These are phyloP conservation scores for Maniola jurtina DNA, from an alignment of 1,140 invertebrate species.

Conservation along the genomic window DNA sequence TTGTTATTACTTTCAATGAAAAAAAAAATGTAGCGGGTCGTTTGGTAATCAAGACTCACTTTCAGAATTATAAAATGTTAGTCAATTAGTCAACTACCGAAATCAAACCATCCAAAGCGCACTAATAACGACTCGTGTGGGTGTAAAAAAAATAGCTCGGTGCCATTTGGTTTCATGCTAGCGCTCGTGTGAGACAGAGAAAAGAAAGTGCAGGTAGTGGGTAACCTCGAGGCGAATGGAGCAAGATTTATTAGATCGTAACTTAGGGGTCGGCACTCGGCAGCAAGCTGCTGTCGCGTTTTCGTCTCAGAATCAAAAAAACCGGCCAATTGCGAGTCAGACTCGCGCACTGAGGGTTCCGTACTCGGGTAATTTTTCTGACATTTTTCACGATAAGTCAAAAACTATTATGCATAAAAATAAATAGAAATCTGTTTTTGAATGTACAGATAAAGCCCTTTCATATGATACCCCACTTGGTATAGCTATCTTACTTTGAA, in stretches of 20 bases:
- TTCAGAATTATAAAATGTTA: neutral
- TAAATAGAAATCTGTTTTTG: too few relatives aligned
- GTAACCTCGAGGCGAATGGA: conserved; percentile 42
- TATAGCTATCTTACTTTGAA: too few relatives aligned
- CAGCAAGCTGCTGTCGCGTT: conserved; percentile 37
- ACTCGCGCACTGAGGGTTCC: too few relatives aligned
- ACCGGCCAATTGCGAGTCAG: too few relatives aligned
- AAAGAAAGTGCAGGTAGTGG: conserved; percentile 69
- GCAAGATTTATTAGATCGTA: conserved; percentile 72
- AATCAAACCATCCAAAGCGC: neutral
- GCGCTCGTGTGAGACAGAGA: conserved; percentile 59
- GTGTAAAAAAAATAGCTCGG: conserved; percentile 13
- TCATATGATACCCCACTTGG: too few relatives aligned
- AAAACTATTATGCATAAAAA: too few relatives aligned
- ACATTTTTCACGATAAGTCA: too few relatives aligned
- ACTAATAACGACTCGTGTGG: conserved; percentile 15
- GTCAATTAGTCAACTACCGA: neutral
- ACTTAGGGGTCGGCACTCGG: conserved; percentile 49
- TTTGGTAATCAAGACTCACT: neutral
- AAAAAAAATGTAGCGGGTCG: too few relatives aligned
- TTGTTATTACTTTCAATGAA: too few relatives aligned
- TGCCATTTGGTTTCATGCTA: conserved; percentile 39
- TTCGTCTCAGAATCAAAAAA: conserved; percentile 20
- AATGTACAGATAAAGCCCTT: too few relatives aligned
- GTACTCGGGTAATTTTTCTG: too few relatives aligned